These are phyloP conservation scores for Clostera curtula DNA, from an alignment of 2,888 invertebrate genomes.

Conservation along the genomic window DNA sequence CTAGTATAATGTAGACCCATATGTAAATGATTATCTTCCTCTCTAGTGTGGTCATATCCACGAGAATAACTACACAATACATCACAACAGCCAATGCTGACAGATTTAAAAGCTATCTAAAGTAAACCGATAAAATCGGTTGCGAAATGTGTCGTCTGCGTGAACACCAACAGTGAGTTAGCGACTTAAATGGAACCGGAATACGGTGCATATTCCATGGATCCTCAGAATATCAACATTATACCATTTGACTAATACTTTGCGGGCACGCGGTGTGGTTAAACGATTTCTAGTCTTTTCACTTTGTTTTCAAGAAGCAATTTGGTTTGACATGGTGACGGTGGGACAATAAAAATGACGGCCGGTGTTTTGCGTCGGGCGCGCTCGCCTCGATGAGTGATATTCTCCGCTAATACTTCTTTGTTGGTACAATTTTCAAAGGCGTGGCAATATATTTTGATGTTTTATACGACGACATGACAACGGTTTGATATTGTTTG, in stretches of 20 bases:
- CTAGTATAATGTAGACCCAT: constrained; percentile 54
- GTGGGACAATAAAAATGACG: constrained; percentile 64
- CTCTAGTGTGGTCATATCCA: constrained; percentile 18
- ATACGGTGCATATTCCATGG: constrained; percentile 60
- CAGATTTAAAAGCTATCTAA: constrained; percentile 33
- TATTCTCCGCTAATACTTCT: constrained; percentile 52
- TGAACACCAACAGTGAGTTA: constrained; percentile 47
- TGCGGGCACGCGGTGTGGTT: constrained; percentile 31
- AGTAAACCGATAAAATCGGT: constrained; percentile 30
- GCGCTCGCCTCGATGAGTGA: constrained; percentile 60
- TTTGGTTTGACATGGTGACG: constrained; percentile 39
- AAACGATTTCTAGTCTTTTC: constrained; percentile 45
- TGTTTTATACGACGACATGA: constrained; percentile 4
- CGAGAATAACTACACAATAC: constrained; percentile 33
- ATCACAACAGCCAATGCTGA: constrained; percentile 30
- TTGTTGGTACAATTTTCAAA: constrained; percentile 50
- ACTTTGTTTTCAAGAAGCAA: constrained; percentile 44
- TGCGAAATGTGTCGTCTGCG: constrained; percentile 50
- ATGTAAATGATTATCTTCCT: constrained; percentile 49
- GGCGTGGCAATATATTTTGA: constrained; percentile 21
- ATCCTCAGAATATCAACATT: constrained; percentile 59
- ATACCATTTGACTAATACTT: constrained; percentile 54
- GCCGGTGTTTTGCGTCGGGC: constrained; percentile 51
- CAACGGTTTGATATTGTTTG: not conserved
- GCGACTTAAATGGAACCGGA: constrained; percentile 48